Percentiles rank a stretch among this genome's conserved stretches.
These are phyloP conservation scores for Crotalus viridis DNA, from an alignment of 2,113 vertebrate genomes.

Conservation along the genomic window DNA sequence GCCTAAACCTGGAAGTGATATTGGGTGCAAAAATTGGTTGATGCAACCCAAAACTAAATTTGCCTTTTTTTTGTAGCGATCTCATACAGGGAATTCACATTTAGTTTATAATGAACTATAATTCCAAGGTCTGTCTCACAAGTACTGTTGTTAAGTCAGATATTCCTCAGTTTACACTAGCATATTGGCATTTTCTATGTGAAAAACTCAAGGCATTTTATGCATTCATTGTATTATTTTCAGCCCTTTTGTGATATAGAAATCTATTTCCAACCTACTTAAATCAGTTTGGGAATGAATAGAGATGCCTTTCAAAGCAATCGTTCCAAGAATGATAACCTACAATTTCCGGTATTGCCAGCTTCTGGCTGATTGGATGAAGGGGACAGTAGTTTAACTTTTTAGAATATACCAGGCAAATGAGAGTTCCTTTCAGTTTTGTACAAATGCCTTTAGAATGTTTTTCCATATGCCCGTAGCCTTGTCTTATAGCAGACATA, in stretches of 20 bases:
- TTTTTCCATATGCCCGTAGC: not conserved
- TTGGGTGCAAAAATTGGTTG: not conserved
- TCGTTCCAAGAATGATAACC: not conserved
- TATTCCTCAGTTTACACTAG: not conserved
- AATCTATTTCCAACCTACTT: not conserved
- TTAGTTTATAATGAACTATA: not conserved
- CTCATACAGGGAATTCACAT: not conserved
- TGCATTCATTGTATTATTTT: not conserved
- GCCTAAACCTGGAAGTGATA: not conserved
- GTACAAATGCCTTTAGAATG: not conserved
- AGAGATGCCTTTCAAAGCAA: not conserved
- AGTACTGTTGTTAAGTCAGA: not conserved
- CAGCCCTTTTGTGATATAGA: not conserved
- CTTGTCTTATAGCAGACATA: not conserved
- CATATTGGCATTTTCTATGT: not conserved
- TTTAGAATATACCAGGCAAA: not conserved
- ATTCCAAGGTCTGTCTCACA: not conserved
- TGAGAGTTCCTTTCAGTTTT: not conserved
- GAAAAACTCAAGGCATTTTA: not conserved
- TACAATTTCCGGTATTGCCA: not conserved
- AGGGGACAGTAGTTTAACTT: not conserved
- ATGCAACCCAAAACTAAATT: not conserved
- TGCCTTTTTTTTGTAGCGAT: not conserved
- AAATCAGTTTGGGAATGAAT: not conserved
- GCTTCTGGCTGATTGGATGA: no score